These are phyloP conservation scores for Varecia variegata DNA, from an alignment of 2,797 vertebrate genomes.

Conservation along the genomic window DNA sequence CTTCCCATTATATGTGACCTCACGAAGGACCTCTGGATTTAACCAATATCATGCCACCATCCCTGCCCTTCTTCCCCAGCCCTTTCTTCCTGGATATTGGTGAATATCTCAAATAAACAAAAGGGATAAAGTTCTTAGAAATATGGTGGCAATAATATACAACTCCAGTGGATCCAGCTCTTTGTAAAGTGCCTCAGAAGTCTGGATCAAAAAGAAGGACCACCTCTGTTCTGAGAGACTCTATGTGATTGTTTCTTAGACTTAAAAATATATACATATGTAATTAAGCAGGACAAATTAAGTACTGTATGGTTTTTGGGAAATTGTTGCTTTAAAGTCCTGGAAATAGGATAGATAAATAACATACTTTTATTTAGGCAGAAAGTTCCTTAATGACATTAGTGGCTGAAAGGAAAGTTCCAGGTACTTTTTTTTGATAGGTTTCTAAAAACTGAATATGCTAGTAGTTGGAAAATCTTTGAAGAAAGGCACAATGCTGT, in stretches of 20 bases:
- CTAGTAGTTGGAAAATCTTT: neutral
- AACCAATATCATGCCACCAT: neutral
- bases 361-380: conserved; percentile 16
- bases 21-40: neutral
- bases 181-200: neutral
- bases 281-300: conserved; percentile 16
- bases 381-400: conserved; percentile 4
- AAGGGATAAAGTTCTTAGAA: conserved; percentile 53
- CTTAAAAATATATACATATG: neutral
- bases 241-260: neutral
- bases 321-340: conserved; percentile 15
- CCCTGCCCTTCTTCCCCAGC: conserved; percentile 6
- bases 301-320: neutral
- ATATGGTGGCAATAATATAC: neutral
- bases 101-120: conserved; percentile 25
- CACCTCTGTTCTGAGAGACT: neutral
- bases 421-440: neutral
- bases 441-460: neutral
- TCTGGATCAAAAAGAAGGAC: neutral
- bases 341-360: conserved; percentile 5
- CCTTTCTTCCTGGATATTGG: conserved; percentile 27
- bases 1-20: neutral
- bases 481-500: neutral
- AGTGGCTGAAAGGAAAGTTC: neutral
- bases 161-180: neutral